A percentile compares a stretch with the other conserved stretches of the same genome.
These are phyloP conservation scores for Danio albolineatus DNA, from an alignment of 2,797 vertebrate species.

Conservation along the genomic window DNA sequence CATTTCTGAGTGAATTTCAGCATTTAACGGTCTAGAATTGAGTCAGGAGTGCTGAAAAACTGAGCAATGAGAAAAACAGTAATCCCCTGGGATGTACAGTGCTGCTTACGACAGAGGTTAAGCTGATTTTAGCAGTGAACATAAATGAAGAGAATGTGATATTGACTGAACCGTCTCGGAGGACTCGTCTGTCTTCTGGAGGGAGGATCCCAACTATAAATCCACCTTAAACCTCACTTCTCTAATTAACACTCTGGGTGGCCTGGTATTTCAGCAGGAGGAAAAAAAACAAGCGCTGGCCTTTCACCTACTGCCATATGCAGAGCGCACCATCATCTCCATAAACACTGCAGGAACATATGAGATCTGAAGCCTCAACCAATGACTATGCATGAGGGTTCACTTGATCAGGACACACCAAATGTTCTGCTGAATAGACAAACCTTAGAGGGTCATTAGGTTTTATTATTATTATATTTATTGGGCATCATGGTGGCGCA, in stretches of 20 bases:
- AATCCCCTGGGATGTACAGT: neutral
- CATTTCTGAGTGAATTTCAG: too few species aligned
- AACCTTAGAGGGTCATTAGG: too few species aligned
- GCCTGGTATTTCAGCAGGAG: conserved; percentile 30
- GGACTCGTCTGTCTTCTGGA: neutral
- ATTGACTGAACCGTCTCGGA: conserved; percentile 7
- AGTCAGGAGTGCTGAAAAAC: too few species aligned
- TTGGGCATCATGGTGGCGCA: too few species aligned
- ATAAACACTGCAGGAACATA: conserved; percentile 74
- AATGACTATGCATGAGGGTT: conserved; percentile 67
- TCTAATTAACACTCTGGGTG: neutral
- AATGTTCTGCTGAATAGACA: neutral
- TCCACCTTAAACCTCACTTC: neutral
- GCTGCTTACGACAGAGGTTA: neutral
- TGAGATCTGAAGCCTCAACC: conserved; percentile 60
- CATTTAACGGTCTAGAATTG: too few species aligned
- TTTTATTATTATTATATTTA: too few species aligned
- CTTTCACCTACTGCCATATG: conserved; percentile 67
- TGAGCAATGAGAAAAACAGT: too few species aligned
- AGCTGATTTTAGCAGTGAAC: neutral
- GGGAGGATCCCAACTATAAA: conserved; percentile 27
- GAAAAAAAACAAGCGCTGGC: conserved; percentile 11
- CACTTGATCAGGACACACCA: neutral
- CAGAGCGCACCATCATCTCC: conserved; percentile 65
- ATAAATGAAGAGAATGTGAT: neutral